Evolutionary conservation across 23 tunicate species (phyloP).

Genomic region (Halocynthia roretzi): DNA sequence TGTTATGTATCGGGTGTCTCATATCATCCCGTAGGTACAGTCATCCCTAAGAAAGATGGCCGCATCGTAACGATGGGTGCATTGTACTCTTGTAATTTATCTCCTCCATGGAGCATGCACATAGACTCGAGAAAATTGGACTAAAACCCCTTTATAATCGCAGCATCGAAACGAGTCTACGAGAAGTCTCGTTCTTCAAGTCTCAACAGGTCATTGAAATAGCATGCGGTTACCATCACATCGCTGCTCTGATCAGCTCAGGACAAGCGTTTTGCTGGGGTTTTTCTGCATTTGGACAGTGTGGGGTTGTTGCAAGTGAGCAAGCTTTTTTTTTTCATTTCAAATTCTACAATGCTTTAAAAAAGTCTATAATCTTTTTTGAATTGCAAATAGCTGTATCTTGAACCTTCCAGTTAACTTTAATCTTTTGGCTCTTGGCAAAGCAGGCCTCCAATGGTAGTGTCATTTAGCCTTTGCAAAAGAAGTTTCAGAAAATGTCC

Average conservation of each 20-base stretch:
- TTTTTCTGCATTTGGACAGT: slow-evolving; percentile 12
- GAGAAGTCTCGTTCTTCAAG: slow-evolving; percentile 12
- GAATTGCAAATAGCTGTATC: too few species aligned
- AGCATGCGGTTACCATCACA: slow-evolving; percentile 16
- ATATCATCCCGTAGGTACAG: too few species aligned
- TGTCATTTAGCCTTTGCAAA: background rate
- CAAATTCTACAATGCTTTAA: background rate
- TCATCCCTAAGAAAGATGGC: too few species aligned
- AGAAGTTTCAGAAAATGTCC: background rate
- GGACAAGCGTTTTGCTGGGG: slow-evolving; percentile 21
- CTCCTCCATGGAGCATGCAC: too few species aligned
- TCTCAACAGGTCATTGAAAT: slow-evolving; percentile 2
- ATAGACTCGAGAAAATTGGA: too few species aligned
- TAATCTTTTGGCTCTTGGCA: too few species aligned
- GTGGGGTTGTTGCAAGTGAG: slow-evolving; percentile 12
- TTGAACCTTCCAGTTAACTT: too few species aligned
- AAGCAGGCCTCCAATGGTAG: background rate
- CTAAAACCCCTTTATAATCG: too few species aligned
- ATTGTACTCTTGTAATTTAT: too few species aligned
- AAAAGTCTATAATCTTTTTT: too few species aligned
- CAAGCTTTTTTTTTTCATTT: background rate
- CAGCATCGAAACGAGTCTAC: slow-evolving; percentile 12
- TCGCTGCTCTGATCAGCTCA: background rate
- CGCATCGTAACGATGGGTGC: too few species aligned
- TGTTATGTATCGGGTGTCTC: too few species aligned